Evolutionary conservation across 2,113 vertebrate species (phyloP).

Genomic region (crab-eating macaque (Macaca fascicularis)): DNA sequence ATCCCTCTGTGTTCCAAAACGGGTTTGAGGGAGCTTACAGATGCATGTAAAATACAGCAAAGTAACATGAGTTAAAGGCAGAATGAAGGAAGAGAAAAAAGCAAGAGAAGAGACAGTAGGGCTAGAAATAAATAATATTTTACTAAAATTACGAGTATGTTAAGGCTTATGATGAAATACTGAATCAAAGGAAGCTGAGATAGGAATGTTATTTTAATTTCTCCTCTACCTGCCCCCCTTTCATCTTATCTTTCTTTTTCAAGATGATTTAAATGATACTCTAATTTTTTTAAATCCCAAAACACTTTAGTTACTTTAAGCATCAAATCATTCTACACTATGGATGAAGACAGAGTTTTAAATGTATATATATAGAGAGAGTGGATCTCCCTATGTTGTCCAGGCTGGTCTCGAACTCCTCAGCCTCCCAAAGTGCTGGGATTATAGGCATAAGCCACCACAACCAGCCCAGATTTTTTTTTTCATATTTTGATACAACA

Average conservation of each 20-base stretch:
- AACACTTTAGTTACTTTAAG: constrained; percentile 25
- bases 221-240: background rate
- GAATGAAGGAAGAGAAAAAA: constrained; percentile 43
- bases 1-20: constrained; percentile 32
- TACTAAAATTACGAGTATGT: constrained; percentile 35
- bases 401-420: too few relatives aligned
- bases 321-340: constrained; percentile 2
- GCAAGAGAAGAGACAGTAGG: constrained; percentile 4
- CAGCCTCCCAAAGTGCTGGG: too few relatives aligned
- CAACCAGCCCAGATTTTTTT: background rate
- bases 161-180: constrained; percentile 17
- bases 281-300: constrained; percentile 31
- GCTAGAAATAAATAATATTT: constrained; percentile 9
- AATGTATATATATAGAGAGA: too few relatives aligned
- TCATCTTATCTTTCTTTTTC: background rate
- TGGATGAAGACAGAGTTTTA: background rate
- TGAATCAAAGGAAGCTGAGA: constrained; percentile 12
- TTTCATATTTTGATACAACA: background rate
- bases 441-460: too few relatives aligned
- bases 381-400: too few relatives aligned
- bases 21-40: constrained; percentile 27
- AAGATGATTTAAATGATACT: constrained; percentile 32
- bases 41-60: constrained; percentile 53
- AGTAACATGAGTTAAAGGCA: constrained; percentile 40
- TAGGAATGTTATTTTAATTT: constrained; percentile 38